phyloP scores from a whole-genome alignment of 2,797 vertebrate genomes.

The Okamejei kenojei region DNA sequence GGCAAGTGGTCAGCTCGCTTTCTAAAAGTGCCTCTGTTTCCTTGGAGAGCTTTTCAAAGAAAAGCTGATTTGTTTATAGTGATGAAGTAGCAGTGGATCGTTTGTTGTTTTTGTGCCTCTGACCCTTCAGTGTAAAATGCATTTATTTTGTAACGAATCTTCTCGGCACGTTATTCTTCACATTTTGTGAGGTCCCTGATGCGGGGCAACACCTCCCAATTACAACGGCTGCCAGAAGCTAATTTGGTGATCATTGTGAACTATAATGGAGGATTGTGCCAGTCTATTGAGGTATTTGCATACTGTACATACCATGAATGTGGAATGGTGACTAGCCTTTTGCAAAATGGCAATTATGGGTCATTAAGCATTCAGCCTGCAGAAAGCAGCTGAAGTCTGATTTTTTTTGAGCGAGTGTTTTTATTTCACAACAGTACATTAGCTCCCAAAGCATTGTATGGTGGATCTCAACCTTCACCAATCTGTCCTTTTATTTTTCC shows the following conservation, averaged over 20 bases:
- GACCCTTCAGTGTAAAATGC: slow-evolving; percentile 27
- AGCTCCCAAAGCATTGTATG: slow-evolving; percentile 38
- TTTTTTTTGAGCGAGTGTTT: slow-evolving; percentile 44
- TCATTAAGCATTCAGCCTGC: slow-evolving; percentile 58
- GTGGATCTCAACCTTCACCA: slow-evolving; percentile 10
- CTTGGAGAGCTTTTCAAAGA: slow-evolving; percentile 36
- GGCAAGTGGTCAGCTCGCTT: slow-evolving; percentile 28
- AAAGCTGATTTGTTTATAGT: slow-evolving; percentile 38
- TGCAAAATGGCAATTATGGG: slow-evolving; percentile 62
- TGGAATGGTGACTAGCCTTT: slow-evolving; percentile 66
- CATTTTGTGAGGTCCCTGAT: slow-evolving; percentile 74
- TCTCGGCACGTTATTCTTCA: slow-evolving; percentile 68
- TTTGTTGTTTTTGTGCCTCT: slow-evolving; percentile 26
- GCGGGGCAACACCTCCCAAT: slow-evolving; percentile 71
- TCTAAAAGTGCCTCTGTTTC: slow-evolving; percentile 28
- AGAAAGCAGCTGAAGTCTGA: slow-evolving; percentile 58
- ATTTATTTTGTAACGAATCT: slow-evolving; percentile 67
- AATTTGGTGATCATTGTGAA: slow-evolving; percentile 70
- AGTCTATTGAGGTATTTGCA: slow-evolving; percentile 69
- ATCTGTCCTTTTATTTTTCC: slow-evolving; percentile 44
- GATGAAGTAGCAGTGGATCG: slow-evolving; percentile 32
- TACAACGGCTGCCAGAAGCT: slow-evolving; percentile 72
- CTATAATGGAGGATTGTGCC: slow-evolving; percentile 65
- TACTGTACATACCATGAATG: slow-evolving; percentile 71
- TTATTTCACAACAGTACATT: neutral